Evolutionary conservation across 2,888 invertebrate species (phyloP).

Genomic region (Drosophila rubida): DNA sequence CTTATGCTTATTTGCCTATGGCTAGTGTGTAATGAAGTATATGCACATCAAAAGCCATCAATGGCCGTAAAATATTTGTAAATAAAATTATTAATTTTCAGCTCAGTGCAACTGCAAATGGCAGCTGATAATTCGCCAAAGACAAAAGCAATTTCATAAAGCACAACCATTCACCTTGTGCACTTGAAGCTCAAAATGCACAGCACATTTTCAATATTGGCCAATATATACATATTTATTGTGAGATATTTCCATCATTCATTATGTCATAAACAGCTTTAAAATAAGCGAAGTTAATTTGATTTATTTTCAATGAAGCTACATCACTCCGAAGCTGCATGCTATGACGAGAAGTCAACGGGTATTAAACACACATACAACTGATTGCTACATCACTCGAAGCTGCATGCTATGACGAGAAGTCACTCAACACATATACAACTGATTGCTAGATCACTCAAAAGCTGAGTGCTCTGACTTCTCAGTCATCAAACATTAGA

Average conservation of each 20-base stretch:
- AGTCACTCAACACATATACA: too few relatives aligned
- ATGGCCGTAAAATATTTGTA: background rate
- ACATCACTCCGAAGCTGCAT: too few relatives aligned
- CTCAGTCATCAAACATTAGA: too few relatives aligned
- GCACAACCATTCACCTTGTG: background rate
- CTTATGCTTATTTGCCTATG: background rate
- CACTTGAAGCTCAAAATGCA: background rate
- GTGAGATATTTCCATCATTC: background rate
- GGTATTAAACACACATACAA: too few relatives aligned
- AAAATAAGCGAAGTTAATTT: background rate
- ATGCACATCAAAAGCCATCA: background rate
- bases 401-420: too few relatives aligned
- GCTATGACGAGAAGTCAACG: too few relatives aligned
- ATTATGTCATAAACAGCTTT: background rate
- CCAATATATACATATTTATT: background rate
- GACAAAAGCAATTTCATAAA: too few relatives aligned
- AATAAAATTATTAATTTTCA: background rate
- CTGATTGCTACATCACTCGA: too few relatives aligned
- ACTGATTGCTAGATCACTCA: too few relatives aligned
- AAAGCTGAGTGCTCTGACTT: too few relatives aligned
- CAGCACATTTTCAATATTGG: too few relatives aligned
- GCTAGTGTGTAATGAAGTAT: background rate
- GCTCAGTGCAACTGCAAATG: background rate
- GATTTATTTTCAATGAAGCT: background rate
- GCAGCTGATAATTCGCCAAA: background rate